phyloP scores from a whole-genome alignment of 2,113 vertebrate genomes.

The Macaca mulatta region DNA sequence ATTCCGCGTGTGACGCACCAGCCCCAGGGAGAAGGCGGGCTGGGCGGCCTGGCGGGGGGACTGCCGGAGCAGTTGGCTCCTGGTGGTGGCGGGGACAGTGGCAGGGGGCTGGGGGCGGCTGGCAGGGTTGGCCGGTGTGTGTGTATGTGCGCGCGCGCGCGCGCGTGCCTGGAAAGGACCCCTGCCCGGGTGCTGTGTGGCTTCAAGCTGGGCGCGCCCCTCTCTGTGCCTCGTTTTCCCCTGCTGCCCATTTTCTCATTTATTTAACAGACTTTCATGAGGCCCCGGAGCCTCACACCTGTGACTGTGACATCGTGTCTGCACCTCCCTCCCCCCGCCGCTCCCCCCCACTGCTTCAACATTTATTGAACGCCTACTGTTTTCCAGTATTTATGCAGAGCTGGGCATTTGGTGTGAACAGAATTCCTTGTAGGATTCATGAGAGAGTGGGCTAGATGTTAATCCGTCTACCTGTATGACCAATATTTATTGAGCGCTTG shows the following conservation, averaged over 20 bases:
- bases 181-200: neutral
- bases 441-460: neutral
- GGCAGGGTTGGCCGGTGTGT: neutral
- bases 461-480: neutral
- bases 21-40: neutral
- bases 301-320: neutral
- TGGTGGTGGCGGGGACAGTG: too few species aligned
- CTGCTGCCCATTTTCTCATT: neutral
- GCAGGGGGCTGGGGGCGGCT: too few species aligned
- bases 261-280: neutral
- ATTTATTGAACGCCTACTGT: neutral
- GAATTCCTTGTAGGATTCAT: neutral
- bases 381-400: neutral
- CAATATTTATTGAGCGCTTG: neutral
- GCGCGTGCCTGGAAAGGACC: neutral
- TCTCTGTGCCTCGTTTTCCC: constrained; percentile 25
- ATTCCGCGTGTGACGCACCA: neutral
- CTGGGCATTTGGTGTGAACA: too few species aligned
- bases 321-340: neutral
- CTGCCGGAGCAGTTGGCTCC: accelerated
- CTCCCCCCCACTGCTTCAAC: neutral
- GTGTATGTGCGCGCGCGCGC: accelerated
- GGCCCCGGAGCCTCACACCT: neutral
- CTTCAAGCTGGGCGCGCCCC: accelerated
- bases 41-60: neutral